Percentiles rank a stretch among this genome's conserved stretches.
These are phyloP conservation scores for Polylopha cassiicola DNA, from an alignment of 2,888 invertebrate genomes.

Conservation along the genomic window DNA sequence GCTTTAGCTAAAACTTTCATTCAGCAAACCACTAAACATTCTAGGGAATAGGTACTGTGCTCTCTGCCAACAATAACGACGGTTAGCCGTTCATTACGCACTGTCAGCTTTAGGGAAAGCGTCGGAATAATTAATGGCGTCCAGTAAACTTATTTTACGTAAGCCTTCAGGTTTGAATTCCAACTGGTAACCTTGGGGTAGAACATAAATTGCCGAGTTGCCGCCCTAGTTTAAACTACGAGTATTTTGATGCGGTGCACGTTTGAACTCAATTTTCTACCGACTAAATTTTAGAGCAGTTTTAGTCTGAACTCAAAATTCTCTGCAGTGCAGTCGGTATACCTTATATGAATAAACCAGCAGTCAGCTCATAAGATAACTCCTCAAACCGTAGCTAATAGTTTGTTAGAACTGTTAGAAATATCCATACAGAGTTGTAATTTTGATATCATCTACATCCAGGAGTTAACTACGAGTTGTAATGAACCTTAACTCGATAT, in stretches of 20 bases:
- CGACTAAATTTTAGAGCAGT: slow-evolving; percentile 15
- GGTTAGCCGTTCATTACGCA: slow-evolving; percentile 18
- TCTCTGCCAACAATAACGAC: slow-evolving; percentile 9
- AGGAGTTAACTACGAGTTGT: no score
- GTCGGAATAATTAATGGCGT: slow-evolving; percentile 17
- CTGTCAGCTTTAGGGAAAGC: slow-evolving; percentile 15
- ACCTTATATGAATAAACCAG: background rate
- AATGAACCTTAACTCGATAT: no score
- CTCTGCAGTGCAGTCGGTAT: background rate
- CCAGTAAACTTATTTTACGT: slow-evolving; percentile 11
- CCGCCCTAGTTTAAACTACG: slow-evolving; percentile 10
- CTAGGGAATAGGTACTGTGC: no score
- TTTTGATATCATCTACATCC: no score
- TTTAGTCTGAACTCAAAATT: slow-evolving; percentile 1
- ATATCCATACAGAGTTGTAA: no score
- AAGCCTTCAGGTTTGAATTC: slow-evolving; percentile 15
- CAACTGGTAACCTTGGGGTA: slow-evolving; percentile 7
- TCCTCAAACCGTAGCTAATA: no score
- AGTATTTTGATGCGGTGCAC: slow-evolving; percentile 15
- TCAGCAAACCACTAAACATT: no score
- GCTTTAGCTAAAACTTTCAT: no score
- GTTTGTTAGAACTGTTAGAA: no score
- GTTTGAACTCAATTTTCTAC: slow-evolving; percentile 17
- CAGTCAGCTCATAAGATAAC: no score
- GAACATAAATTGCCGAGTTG: slow-evolving; percentile 14